phyloP scores from a whole-genome alignment of 2,113 vertebrate genomes.

The Mustela lutreola region DNA sequence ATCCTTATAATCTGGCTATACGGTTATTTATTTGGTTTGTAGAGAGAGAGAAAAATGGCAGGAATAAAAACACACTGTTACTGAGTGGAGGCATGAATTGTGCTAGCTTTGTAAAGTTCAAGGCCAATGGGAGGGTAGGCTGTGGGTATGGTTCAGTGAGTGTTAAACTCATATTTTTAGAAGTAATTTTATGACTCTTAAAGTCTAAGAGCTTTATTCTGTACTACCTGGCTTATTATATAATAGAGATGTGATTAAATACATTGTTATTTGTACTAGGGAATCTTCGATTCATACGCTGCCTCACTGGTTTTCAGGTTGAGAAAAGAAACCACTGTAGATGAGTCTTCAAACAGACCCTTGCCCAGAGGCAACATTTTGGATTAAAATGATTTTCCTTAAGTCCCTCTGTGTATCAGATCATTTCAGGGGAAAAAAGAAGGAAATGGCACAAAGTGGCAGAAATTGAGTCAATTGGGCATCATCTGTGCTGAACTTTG shows the following conservation, averaged over 20 bases:
- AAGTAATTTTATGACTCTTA: conserved; percentile 51
- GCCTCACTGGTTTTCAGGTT: conserved; percentile 26
- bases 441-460: neutral
- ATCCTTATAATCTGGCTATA: neutral
- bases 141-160: conserved; percentile 50
- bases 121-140: neutral
- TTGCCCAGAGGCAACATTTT: conserved; percentile 1
- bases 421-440: neutral
- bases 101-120: neutral
- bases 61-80: neutral
- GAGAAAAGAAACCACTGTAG: conserved; percentile 4
- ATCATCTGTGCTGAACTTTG: neutral
- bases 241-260: conserved; percentile 35
- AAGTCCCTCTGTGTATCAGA: neutral
- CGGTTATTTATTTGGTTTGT: conserved; percentile 31
- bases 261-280: conserved; percentile 42
- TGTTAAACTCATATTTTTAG: conserved; percentile 14
- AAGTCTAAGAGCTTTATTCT: conserved; percentile 7
- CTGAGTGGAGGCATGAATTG: neutral
- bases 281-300: conserved; percentile 40
- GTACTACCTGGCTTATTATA: conserved; percentile 23
- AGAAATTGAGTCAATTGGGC: neutral
- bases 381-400: conserved; percentile 50
- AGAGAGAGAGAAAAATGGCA: conserved; percentile 3
- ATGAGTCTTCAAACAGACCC: neutral